Evolutionary conservation across 2,888 invertebrate species (phyloP).

Genomic region (Watsonalla binaria): DNA sequence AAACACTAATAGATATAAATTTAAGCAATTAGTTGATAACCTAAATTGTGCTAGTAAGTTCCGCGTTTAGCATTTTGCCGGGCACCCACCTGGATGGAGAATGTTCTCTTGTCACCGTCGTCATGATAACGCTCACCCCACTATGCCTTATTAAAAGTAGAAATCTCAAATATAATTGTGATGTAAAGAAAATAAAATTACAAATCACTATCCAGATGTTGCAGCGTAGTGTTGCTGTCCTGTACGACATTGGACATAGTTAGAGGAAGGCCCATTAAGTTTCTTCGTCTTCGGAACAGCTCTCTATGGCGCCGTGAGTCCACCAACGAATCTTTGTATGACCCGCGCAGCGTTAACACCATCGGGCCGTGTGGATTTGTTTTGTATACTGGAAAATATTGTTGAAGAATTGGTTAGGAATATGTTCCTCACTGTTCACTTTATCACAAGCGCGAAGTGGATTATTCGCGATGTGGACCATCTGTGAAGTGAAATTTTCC

Average conservation of each 20-base stretch:
- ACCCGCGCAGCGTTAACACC: slow-evolving; percentile 35
- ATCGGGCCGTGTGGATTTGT: slow-evolving; percentile 31
- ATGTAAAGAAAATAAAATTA: slow-evolving; percentile 1
- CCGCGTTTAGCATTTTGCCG: no score
- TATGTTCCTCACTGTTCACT: slow-evolving; percentile 43
- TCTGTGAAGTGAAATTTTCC: no score
- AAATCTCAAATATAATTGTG: not conserved
- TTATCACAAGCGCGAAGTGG: not conserved
- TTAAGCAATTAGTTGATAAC: no score
- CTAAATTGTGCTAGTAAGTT: no score
- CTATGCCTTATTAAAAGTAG: not conserved
- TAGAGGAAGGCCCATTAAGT: slow-evolving; percentile 49
- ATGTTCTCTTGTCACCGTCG: no score
- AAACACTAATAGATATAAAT: no score
- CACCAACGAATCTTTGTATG: slow-evolving; percentile 35
- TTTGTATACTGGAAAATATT: slow-evolving; percentile 43
- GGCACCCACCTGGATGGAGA: no score
- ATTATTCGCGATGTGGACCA: no score
- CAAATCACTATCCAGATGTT: not conserved
- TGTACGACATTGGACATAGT: slow-evolving; percentile 60
- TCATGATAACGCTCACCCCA: no score
- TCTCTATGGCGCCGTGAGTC: slow-evolving; percentile 43
- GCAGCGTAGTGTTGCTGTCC: slow-evolving; percentile 47
- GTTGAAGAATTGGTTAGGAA: not conserved
- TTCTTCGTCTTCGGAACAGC: slow-evolving; percentile 43